Evolutionary conservation across 2,888 invertebrate genomes (phyloP), one percentile per base, ranked within the genome.

Genomic region (Drosophila niveifrons): DNA sequence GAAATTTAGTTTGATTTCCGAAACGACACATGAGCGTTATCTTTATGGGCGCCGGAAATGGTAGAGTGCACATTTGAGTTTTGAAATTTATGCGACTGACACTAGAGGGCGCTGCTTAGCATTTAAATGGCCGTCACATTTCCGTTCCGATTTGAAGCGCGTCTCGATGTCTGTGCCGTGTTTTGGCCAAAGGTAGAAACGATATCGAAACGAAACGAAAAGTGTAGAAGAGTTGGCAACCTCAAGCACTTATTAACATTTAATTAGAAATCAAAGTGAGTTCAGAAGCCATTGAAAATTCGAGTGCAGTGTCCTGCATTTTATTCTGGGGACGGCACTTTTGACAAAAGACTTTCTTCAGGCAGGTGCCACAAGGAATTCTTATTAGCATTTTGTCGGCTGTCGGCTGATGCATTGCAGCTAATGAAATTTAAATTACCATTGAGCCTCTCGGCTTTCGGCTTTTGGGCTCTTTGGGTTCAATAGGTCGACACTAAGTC

Each of bases 261-360:
- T 83, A 85, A 83, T 83, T 83, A 73, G 77, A 80, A 88, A 82
- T 88, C 88, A 88, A 82, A 82, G 76, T 63, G 72, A 53, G 73
- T 62, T 28, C 41, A 43, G 47, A 36, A 55, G 66, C 76, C 70
- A 88, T 88, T 83, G 58, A 52, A 56, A 72, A 88, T 85, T 63
- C 67, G 51, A 72, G 68, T 78, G 67, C 68, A 63, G 46, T 63
- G 72, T 67, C 63, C 78, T 73, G 78, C 47, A 53, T 51, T 73
- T 73, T 64, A 72, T 65, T 65, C 75, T 72, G 67, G 50, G 6
- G 23, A 23, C 44, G 75, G 63, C 56, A 41, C 44, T 47, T 50
- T 48, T 57, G 57, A 43, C 50, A 59, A 66, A 46, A 41, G 51
- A 41, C 50, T 17, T 13, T 36, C 18, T 18, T 11, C 1, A 18